Conservation (phyloP, 2,797 vertebrate species). For the Epinephelus coioides region DNA sequence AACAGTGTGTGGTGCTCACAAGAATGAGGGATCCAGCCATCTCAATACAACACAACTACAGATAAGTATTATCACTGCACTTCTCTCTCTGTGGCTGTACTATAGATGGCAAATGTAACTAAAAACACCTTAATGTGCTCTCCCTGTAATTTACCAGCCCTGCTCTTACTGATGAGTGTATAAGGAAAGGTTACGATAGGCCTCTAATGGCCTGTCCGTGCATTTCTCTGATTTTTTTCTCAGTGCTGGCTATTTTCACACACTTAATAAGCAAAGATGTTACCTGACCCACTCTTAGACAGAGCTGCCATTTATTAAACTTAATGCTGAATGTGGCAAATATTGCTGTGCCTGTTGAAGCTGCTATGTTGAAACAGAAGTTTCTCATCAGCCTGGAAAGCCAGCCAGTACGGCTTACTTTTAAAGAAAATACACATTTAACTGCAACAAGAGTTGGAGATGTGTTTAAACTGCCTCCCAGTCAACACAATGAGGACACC, state of each 20-base stretch:
- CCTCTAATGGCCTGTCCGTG: slow-evolving; percentile 51
- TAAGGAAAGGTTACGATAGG: slow-evolving; percentile 41
- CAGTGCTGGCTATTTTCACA: slow-evolving; percentile 27
- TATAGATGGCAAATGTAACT: not conserved
- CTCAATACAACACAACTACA: not conserved
- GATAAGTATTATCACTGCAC: not conserved
- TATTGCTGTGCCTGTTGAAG: slow-evolving; percentile 31
- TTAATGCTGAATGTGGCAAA: slow-evolving; percentile 13
- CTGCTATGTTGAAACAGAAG: slow-evolving; percentile 39
- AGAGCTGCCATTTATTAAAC: slow-evolving; percentile 36
- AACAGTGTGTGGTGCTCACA: not conserved
- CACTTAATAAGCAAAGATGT: slow-evolving; percentile 50
- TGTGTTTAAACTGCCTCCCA: too few relatives aligned
- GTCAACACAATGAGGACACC: too few relatives aligned
- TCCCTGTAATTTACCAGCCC: slow-evolving; percentile 16
- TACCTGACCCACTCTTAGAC: slow-evolving; percentile 28
- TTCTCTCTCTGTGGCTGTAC: not conserved
- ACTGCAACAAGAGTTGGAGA: too few relatives aligned
- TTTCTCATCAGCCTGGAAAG: slow-evolving; percentile 17
- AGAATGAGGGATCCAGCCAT: not conserved
- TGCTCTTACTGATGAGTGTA: slow-evolving; percentile 11
- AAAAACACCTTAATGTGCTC: not conserved
- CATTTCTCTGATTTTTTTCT: slow-evolving; percentile 52
- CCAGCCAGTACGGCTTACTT: not conserved
- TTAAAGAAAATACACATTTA: not conserved